Evolutionary conservation across 2,113 vertebrate genomes (phyloP).

Genomic region (Dasypus novemcinctus): DNA sequence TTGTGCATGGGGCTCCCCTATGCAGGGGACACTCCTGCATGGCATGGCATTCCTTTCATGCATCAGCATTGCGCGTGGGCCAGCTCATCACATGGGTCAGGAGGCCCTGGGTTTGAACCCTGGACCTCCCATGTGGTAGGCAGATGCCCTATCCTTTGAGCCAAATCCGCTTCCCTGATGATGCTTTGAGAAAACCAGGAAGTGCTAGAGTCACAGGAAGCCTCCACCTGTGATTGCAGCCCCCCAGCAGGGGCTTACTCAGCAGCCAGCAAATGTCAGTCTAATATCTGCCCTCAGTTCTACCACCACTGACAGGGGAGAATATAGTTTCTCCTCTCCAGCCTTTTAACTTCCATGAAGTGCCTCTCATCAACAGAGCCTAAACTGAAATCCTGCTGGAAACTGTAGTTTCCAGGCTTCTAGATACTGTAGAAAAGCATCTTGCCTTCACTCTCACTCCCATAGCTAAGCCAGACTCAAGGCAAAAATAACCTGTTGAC

Average conservation of each 20-base stretch:
- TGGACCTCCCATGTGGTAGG: no score
- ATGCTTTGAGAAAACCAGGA: not conserved
- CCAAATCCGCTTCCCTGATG: no score
- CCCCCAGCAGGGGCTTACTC: not conserved
- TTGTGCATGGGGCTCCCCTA: no score
- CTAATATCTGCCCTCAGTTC: not conserved
- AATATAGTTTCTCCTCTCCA: not conserved
- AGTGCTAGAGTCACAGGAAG: not conserved
- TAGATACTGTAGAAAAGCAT: not conserved
- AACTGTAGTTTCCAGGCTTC: not conserved
- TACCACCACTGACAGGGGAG: no score
- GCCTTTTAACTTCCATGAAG: not conserved
- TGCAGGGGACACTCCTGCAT: no score
- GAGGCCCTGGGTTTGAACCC: no score
- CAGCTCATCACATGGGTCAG: no score
- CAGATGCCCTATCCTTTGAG: no score
- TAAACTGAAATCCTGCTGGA: not conserved
- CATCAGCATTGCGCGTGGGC: no score
- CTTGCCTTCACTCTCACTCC: not conserved
- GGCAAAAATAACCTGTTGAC: slow-evolving; percentile 12
- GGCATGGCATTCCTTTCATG: no score
- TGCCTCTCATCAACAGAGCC: not conserved
- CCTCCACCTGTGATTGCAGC: no score
- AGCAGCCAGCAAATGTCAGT: not conserved
- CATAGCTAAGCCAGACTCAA: not conserved